Conservation (phyloP, 2,113 vertebrate species). For the Scytalopus superciliaris region DNA sequence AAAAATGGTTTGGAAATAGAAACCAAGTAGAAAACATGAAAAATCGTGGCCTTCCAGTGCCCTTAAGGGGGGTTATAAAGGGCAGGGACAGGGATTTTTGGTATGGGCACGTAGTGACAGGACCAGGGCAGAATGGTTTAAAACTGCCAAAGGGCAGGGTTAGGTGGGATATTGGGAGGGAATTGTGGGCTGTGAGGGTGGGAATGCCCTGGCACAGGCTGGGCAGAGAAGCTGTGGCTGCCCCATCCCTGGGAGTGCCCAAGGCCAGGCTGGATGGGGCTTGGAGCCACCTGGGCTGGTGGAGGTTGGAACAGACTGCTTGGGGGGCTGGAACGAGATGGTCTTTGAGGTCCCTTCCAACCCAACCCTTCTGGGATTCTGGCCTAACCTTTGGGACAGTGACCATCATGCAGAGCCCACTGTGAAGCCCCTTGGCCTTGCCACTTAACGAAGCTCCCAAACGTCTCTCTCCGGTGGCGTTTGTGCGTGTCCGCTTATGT, state of each 20-base stretch:
- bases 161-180: neutral
- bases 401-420: neutral
- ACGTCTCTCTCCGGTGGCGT: accelerated
- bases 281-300: accelerated
- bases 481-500: neutral
- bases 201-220: neutral
- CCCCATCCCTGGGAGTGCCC: neutral
- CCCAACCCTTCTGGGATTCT: neutral
- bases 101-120: neutral
- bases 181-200: neutral
- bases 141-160: neutral
- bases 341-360: neutral
- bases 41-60: neutral
- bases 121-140: neutral
- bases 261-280: neutral
- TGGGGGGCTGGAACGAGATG: neutral
- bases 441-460: neutral
- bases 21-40: neutral
- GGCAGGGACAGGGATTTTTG: neutral
- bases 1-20: neutral
- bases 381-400: too few species aligned
- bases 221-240: neutral
- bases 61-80: neutral
- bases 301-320: neutral
- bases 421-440: neutral